Evolutionary conservation across 2,113 vertebrate species (phyloP).

Genomic region (Epinephelus fuscoguttatus): DNA sequence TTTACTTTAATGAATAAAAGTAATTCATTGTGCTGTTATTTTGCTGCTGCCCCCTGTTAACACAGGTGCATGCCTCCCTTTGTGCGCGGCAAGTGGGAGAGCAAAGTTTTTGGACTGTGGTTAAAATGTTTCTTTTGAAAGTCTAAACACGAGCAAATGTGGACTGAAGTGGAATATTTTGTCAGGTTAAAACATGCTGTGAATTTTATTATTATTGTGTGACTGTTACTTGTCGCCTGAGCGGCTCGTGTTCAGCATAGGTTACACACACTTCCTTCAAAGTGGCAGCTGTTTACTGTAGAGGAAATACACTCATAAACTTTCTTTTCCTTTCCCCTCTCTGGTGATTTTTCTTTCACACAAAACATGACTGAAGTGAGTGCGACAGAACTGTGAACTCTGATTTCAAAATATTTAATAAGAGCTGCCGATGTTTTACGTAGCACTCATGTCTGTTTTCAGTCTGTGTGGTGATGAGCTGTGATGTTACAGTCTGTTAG

Average conservation of each 20-base stretch:
- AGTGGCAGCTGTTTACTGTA: not conserved
- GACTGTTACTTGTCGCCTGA: not conserved
- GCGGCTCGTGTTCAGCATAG: not conserved
- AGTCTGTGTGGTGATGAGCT: slow-evolving; percentile 2
- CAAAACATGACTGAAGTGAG: not conserved
- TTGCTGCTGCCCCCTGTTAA: no score
- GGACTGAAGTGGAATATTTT: no score
- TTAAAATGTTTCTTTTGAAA: no score
- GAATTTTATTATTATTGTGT: not conserved
- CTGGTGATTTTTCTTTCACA: not conserved
- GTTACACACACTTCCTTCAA: not conserved
- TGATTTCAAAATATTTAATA: not conserved
- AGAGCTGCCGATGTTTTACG: slow-evolving; percentile 9
- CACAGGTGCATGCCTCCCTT: no score
- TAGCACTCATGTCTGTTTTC: slow-evolving; percentile 6
- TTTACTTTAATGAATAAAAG: no score
- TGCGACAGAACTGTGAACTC: no score
- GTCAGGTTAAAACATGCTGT: no score
- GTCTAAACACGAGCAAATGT: no score
- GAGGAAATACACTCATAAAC: not conserved
- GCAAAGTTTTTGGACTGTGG: no score
- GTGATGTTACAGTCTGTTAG: slow-evolving; percentile 36
- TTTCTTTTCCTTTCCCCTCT: not conserved
- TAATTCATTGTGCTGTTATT: no score
- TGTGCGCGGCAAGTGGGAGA: no score